phyloP scores from a whole-genome alignment of 2,797 vertebrate genomes.

The Paedocypris micromegethes region DNA sequence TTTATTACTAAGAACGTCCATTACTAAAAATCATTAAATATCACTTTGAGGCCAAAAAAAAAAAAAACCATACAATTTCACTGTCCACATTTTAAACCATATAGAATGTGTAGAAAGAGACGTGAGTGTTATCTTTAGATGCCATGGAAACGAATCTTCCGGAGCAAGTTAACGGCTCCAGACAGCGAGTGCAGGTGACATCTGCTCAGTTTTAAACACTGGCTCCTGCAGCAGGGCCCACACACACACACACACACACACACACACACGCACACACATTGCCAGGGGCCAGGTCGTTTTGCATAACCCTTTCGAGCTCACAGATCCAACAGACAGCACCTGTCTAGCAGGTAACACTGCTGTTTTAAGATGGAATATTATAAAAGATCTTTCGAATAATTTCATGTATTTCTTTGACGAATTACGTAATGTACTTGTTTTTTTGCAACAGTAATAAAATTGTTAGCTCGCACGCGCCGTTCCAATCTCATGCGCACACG shows the following conservation, averaged over 20 bases:
- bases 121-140: slow-evolving; percentile 45
- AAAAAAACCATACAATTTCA: no score
- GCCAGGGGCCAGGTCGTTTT: slow-evolving; percentile 7
- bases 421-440: no score
- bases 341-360: slow-evolving; percentile 3
- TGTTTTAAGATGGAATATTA: slow-evolving; percentile 15
- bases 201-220: slow-evolving; percentile 60
- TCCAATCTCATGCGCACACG: no score
- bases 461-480: no score
- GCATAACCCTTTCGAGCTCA: slow-evolving; percentile 43
- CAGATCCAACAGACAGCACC: slow-evolving; percentile 52
- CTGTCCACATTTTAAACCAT: no score
- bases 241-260: slow-evolving; percentile 20
- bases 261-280: slow-evolving; percentile 25
- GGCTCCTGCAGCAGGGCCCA: slow-evolving; percentile 32
- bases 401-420: no score
- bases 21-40: no score
- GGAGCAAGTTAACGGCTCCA: slow-evolving; percentile 58
- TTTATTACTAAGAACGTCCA: no score
- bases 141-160: slow-evolving; percentile 73
- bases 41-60: no score
- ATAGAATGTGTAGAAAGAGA: no score
- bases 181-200: slow-evolving; percentile 58
- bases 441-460: no score
- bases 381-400: background rate